These are phyloP conservation scores for Ctenopoma kingsleyae DNA, from an alignment of 2,797 vertebrate genomes.

Conservation along the genomic window DNA sequence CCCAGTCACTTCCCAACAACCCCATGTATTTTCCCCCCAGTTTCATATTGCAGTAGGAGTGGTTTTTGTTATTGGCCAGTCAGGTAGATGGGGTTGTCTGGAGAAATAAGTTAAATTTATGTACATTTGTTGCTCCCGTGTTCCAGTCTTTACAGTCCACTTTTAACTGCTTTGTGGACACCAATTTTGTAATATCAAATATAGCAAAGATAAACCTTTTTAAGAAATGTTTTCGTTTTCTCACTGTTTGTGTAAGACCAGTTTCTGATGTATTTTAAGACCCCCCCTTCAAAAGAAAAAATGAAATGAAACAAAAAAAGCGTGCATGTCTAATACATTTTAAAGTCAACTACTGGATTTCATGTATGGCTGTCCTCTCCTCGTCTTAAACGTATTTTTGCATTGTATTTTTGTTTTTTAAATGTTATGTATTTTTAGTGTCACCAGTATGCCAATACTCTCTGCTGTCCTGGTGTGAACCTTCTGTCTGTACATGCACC, in stretches of 20 bases:
- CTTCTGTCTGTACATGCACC: slow-evolving; percentile 82
- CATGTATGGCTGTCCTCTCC: slow-evolving; percentile 78
- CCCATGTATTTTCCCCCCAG: slow-evolving; percentile 62
- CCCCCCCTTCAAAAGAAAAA: slow-evolving; percentile 56
- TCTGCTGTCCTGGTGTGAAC: slow-evolving; percentile 84
- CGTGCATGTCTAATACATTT: slow-evolving; percentile 88
- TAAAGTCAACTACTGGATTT: slow-evolving; percentile 88
- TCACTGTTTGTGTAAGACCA: slow-evolving; percentile 74
- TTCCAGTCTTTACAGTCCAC: slow-evolving; percentile 78
- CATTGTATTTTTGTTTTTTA: slow-evolving; percentile 67
- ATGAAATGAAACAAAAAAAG: slow-evolving; percentile 74
- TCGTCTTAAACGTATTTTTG: slow-evolving; percentile 74
- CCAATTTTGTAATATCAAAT: slow-evolving; percentile 81
- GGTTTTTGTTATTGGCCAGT: slow-evolving; percentile 77
- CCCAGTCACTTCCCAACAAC: slow-evolving; percentile 75
- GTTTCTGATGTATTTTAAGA: slow-evolving; percentile 84
- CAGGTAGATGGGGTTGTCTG: slow-evolving; percentile 69
- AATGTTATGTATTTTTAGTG: slow-evolving; percentile 83
- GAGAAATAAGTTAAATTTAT: slow-evolving; percentile 72
- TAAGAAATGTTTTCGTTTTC: slow-evolving; percentile 75
- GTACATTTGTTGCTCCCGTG: slow-evolving; percentile 74
- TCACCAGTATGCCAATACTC: slow-evolving; percentile 81
- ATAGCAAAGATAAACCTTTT: slow-evolving; percentile 80
- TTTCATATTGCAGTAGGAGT: slow-evolving; percentile 78
- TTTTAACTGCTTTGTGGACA: slow-evolving; percentile 79